Percentiles rank a stretch among this genome's conserved stretches.
These are phyloP conservation scores for Steromphala cineraria DNA, from an alignment of 2,888 invertebrate genomes.

Conservation along the genomic window DNA sequence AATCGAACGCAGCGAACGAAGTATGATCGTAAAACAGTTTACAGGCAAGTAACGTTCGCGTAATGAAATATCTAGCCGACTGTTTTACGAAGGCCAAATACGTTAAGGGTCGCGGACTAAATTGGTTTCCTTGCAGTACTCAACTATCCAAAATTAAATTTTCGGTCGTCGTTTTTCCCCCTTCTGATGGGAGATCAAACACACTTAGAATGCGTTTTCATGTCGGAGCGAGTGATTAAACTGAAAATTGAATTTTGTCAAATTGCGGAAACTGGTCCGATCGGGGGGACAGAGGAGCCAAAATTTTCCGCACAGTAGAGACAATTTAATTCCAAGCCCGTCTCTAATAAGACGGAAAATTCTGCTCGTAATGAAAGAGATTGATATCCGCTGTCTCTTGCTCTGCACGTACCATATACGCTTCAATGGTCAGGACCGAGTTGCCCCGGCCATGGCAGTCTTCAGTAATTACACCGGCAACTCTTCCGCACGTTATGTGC, in stretches of 20 bases:
- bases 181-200: conserved; percentile 10
- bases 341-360: conserved; percentile 47
- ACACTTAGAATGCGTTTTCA: conserved; percentile 19
- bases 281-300: conserved; percentile 24
- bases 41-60: background rate
- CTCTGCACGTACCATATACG: conserved; percentile 41
- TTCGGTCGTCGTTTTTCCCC: conserved; percentile 13
- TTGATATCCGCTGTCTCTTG: conserved; percentile 42
- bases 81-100: conserved; percentile 17
- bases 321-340: conserved; percentile 49
- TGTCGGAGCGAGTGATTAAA: conserved; percentile 19
- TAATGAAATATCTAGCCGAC: conserved; percentile 14
- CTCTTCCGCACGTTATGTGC: conserved; percentile 31
- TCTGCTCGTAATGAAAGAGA: conserved; percentile 48
- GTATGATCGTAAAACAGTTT: conserved; percentile 1
- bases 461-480: conserved; percentile 33
- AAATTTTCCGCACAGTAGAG: conserved; percentile 43
- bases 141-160: conserved; percentile 10
- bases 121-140: conserved; percentile 18
- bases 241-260: conserved; percentile 25
- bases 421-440: conserved; percentile 31
- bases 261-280: conserved; percentile 24
- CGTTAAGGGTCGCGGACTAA: conserved; percentile 20
- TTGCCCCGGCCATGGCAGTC: conserved; percentile 31
- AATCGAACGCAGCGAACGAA: background rate